A percentile compares a stretch with the other conserved stretches of the same genome.
These are phyloP conservation scores for Prenolepis imparis DNA, from an alignment of 2,888 invertebrate species.

Conservation along the genomic window DNA sequence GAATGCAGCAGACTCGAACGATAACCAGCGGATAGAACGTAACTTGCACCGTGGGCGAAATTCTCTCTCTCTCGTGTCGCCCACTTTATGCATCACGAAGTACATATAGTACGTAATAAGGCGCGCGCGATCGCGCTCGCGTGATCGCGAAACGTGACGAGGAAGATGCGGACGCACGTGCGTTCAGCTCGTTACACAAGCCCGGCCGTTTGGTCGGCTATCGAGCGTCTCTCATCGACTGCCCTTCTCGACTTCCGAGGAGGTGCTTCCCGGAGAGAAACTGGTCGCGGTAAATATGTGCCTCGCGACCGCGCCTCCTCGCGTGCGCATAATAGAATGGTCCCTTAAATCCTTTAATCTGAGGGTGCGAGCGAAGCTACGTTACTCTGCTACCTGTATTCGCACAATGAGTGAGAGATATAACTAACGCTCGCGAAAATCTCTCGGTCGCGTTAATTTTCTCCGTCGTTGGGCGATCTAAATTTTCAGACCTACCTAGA, in stretches of 20 bases:
- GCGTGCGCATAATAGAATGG: conserved; percentile 51
- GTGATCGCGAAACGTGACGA: conserved; percentile 46
- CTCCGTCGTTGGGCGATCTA: conserved; percentile 4
- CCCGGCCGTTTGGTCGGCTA: conserved; percentile 32
- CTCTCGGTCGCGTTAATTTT: conserved; percentile 27
- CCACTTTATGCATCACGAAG: background rate
- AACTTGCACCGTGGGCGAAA: background rate
- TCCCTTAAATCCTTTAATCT: conserved; percentile 45
- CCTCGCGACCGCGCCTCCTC: conserved; percentile 49
- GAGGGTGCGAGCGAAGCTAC: conserved; percentile 10
- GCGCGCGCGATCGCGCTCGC: conserved; percentile 35
- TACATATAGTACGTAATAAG: background rate
- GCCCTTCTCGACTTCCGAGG: conserved; percentile 26
- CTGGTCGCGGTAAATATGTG: conserved; percentile 46
- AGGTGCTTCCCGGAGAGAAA: conserved; percentile 16
- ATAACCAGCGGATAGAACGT: background rate
- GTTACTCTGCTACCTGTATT: background rate
- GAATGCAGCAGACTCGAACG: conserved; percentile 9
- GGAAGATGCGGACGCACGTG: conserved; percentile 50
- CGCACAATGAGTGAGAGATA: conserved; percentile 2
- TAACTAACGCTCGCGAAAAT: background rate
- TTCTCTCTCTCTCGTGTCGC: conserved; percentile 17
- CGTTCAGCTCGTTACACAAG: conserved; percentile 40
- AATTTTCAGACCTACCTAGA: conserved; percentile 30
- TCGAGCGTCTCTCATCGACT: conserved; percentile 47